Conservation (phyloP, 2,888 invertebrate genomes). For the Agapetus fuscipes region DNA sequence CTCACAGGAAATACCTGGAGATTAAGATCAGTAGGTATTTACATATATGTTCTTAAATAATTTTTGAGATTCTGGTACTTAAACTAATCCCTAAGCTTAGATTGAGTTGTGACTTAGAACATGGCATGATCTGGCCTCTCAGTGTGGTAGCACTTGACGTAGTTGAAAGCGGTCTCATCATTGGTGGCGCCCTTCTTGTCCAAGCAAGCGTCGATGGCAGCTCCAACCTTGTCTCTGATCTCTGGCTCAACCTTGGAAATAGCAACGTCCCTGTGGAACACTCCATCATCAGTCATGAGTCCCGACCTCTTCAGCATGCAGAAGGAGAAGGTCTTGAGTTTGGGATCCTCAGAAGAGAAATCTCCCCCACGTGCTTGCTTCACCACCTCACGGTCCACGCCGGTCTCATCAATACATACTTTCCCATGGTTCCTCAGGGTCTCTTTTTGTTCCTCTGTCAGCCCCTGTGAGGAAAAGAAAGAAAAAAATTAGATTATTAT, state of each 20-base stretch:
- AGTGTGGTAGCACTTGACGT: conserved; percentile 16
- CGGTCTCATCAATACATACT: conserved; percentile 24
- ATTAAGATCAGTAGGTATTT: too few species aligned
- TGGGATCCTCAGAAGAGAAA: conserved; percentile 23
- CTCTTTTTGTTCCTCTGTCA: not conserved
- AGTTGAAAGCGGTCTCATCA: conserved; percentile 10
- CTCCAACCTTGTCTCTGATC: conserved; percentile 7
- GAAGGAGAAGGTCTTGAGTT: conserved; percentile 24
- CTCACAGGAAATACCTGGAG: too few species aligned
- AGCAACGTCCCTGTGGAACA: conserved; percentile 17
- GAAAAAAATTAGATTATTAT: not conserved
- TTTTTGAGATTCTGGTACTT: too few species aligned
- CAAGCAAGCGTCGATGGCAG: conserved; percentile 14
- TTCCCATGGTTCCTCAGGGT: conserved; percentile 9
- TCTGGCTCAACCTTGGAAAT: conserved; percentile 12
- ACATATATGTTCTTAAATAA: too few species aligned
- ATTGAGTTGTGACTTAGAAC: conserved; percentile 8
- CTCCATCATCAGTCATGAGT: conserved; percentile 17
- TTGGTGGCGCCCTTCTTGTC: conserved; percentile 7
- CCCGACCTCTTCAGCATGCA: conserved; percentile 21
- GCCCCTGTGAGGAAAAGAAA: not conserved
- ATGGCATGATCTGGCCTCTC: conserved; percentile 13
- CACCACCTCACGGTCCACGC: conserved; percentile 24
- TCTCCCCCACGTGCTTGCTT: conserved; percentile 25
- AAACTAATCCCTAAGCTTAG: too few species aligned